Percentiles rank a stretch among this genome's conserved stretches.
Evolutionary conservation across 2,797 vertebrate species (phyloP).

Genomic region (Psittacula echo): DNA sequence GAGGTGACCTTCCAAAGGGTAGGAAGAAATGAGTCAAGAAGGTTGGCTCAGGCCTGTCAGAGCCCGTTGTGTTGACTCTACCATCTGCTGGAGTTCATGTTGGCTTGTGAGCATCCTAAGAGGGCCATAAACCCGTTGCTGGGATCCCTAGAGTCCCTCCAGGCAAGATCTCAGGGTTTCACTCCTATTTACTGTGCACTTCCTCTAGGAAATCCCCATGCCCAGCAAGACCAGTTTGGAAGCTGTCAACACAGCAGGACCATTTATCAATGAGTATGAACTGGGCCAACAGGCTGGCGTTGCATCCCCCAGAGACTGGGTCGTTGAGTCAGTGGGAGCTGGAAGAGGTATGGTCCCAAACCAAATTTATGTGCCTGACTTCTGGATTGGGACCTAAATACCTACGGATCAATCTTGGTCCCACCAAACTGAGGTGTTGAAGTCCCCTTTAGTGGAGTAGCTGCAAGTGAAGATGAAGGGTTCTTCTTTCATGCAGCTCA

Average conservation of each 20-base stretch:
- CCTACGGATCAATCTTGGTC: not conserved
- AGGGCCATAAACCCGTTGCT: not conserved
- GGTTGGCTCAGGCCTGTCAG: conserved; percentile 6
- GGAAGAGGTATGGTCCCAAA: not conserved
- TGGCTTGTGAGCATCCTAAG: not conserved
- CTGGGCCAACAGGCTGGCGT: not conserved
- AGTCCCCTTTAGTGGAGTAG: not conserved
- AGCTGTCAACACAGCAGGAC: not conserved
- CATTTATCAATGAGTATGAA: not conserved
- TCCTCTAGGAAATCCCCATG: not conserved
- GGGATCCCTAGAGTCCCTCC: not conserved
- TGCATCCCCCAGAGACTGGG: not conserved
- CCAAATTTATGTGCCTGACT: not conserved
- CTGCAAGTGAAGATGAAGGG: not conserved
- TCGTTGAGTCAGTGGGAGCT: not conserved
- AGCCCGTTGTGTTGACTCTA: not conserved
- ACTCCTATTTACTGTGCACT: not conserved
- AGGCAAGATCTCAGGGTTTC: conserved; percentile 21
- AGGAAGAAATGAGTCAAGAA: not conserved
- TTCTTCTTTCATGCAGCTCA: not conserved
- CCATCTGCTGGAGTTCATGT: not conserved
- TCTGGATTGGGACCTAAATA: not conserved
- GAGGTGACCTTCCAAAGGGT: not conserved
- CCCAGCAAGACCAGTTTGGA: not conserved
- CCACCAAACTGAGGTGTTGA: not conserved